phyloP scores from a whole-genome alignment of 2,113 vertebrate genomes.

The Sturnus vulgaris region DNA sequence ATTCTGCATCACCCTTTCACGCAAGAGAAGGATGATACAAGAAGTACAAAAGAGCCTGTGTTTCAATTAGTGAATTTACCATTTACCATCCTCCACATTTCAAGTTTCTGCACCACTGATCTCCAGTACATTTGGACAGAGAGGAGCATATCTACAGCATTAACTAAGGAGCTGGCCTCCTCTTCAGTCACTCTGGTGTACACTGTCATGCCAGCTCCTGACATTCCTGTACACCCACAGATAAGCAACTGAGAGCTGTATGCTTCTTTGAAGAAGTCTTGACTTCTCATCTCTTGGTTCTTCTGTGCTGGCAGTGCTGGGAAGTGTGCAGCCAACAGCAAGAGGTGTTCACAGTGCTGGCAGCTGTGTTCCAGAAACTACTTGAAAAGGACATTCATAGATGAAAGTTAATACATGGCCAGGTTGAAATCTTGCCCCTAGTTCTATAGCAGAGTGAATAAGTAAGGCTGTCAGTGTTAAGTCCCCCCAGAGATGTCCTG shows the following conservation, averaged over 20 bases:
- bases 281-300: neutral
- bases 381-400: neutral
- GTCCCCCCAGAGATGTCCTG: neutral
- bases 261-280: neutral
- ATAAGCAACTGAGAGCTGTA: neutral
- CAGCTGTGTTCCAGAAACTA: neutral
- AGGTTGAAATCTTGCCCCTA: neutral
- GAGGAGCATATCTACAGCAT: constrained; percentile 83
- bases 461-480: neutral
- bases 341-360: neutral
- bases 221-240: neutral
- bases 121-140: constrained; percentile 85
- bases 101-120: constrained; percentile 79
- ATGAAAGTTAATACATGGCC: neutral
- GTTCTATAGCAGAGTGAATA: neutral
- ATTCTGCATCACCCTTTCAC: neutral
- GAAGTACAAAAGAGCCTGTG: constrained; percentile 86
- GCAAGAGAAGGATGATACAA: neutral
- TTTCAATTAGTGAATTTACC: constrained; percentile 76
- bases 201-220: fast-evolving
- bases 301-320: neutral
- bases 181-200: neutral
- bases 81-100: constrained; percentile 85
- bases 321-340: neutral
- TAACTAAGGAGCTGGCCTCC: constrained; percentile 60